Base-by-base conservation (phyloP, 2,797 vertebrate genomes). In the Siniperca undulata region DNA sequence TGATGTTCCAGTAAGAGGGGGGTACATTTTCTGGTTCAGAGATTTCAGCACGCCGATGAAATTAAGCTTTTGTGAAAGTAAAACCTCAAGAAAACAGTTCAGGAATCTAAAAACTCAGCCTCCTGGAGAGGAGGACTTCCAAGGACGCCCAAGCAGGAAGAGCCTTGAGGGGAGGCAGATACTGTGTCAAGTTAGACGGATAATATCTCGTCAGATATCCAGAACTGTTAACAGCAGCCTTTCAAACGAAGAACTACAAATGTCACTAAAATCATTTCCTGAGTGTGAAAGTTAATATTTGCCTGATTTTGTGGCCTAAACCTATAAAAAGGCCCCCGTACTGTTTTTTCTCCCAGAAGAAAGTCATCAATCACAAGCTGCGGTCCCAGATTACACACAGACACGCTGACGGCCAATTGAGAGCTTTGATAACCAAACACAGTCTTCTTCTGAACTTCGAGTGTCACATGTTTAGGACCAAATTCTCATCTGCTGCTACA, bases 11-110 rank as follows among this genome's bases (percentile, higher is more conserved):
- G 50, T 1, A 17, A 6, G 3, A 30, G 40, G 34, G 20, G 17
- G 40, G 64, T 0, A 40, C 19, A 42, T 75, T 53, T 70, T 70
- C 70, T 76, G 76, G 5, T 62, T 65, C 36, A 62, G 27, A 50
- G 34, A 9, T 46, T 70, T 67, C 27, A 36, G 50, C 50, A 78
- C 22, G 7, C 59, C 19, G 12, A 42, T 16, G 27, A 70, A 78
- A 78, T 66, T 13, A 14, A 71, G 22, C 60, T 74, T 65, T 65
- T 62, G 34, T 67, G 7, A 22, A 38, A 53, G 64, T 36, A 27
- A 72, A 73, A 78, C 46, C 62, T 38, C 22, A n/a, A 79, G 24
- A 14, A 75, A 70, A 65, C 14, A 20, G 17, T 5, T 4, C 0
- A 30, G 59, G 42, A 61, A n/a, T 44, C 8, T 48, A 1, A n/a